Percentiles rank a stretch among this genome's conserved stretches.
Evolutionary conservation across 1,140 invertebrate genomes (phyloP).

Genomic region (Lepidurus packardi): DNA sequence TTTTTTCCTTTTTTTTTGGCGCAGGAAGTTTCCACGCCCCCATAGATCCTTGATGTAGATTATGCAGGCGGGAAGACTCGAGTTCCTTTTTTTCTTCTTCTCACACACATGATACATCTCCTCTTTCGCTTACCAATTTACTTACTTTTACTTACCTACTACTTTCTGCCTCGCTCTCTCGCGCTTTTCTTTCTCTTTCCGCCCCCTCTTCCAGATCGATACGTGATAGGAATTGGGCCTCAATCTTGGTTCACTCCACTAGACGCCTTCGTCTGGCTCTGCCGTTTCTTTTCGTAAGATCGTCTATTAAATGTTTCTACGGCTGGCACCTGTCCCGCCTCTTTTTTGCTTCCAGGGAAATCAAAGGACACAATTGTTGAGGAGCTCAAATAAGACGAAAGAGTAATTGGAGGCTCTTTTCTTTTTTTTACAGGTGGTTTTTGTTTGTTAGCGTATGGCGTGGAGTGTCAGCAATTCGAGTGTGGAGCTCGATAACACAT

Average conservation of each 20-base stretch:
- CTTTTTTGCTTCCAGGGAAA: neutral
- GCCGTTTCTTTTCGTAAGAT: neutral
- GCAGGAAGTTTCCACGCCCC: too few relatives aligned
- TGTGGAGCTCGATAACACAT: constrained; percentile 12
- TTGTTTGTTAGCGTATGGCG: constrained; percentile 18
- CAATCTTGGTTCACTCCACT: neutral
- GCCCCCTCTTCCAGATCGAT: constrained; percentile 2
- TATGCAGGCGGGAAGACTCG: neutral
- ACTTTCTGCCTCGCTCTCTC: neutral
- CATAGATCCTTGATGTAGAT: too few relatives aligned
- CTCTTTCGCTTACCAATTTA: neutral
- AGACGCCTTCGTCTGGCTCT: neutral
- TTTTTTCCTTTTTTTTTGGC: neutral
- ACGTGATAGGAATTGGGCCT: neutral
- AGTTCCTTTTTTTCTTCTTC: neutral
- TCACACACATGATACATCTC: neutral
- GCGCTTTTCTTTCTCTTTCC: neutral
- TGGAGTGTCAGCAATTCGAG: neutral
- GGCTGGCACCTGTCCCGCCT: constrained; percentile 3
- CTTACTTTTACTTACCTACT: neutral
- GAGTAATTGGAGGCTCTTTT: neutral
- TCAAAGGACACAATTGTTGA: neutral
- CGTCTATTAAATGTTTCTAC: neutral
- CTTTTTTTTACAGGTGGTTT: constrained; percentile 2
- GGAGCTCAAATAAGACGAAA: neutral